Percentiles rank a stretch among this genome's conserved stretches.
These are phyloP conservation scores for Tauraco erythrolophus DNA, from an alignment of 2,113 vertebrate species.

Conservation along the genomic window DNA sequence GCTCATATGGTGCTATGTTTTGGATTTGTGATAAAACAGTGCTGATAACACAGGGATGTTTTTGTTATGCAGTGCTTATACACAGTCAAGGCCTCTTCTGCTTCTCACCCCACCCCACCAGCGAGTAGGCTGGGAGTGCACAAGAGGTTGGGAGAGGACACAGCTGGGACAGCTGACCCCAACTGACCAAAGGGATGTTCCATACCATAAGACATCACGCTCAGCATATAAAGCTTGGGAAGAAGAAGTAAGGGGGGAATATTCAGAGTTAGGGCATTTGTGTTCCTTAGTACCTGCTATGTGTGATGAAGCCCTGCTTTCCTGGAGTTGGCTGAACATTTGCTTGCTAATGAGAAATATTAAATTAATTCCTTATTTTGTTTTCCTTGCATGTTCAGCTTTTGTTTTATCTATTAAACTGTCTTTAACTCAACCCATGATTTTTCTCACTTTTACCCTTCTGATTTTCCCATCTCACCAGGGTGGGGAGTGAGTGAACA, in stretches of 20 bases:
- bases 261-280: not conserved
- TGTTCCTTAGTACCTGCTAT: not conserved
- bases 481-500: fast-evolving
- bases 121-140: not conserved
- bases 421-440: not conserved
- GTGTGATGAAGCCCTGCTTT: not conserved
- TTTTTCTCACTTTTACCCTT: not conserved
- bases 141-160: not conserved
- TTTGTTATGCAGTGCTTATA: not conserved
- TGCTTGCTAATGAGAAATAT: not conserved
- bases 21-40: not conserved
- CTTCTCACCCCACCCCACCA: not conserved
- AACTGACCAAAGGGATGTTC: not conserved
- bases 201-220: not conserved
- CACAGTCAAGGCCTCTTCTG: not conserved
- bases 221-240: not conserved
- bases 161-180: not conserved
- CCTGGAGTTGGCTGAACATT: not conserved
- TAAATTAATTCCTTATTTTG: not conserved
- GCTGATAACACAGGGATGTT: not conserved
- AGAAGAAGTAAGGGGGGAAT: not conserved
- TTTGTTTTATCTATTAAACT: not conserved
- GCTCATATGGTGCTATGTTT: not conserved
- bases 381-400: not conserved
- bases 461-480: fast-evolving